phyloP scores from a whole-genome alignment of 2,797 vertebrate species.

The Cygnus olor region DNA sequence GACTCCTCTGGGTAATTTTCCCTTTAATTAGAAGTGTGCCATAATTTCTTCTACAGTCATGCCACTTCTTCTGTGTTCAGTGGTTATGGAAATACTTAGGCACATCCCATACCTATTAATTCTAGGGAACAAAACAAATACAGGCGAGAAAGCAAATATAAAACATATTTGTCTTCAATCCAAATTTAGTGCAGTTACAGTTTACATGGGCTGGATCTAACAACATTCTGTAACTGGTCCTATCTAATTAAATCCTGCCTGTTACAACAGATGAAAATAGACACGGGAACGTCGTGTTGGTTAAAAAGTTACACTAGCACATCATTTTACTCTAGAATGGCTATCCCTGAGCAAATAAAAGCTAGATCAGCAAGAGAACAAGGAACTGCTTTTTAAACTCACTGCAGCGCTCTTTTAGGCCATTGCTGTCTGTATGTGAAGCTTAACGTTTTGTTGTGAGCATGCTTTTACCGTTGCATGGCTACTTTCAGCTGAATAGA shows the following conservation, averaged over 20 bases:
- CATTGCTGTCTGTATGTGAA: neutral
- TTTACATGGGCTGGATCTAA: neutral
- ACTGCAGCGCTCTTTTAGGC: neutral
- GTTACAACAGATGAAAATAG: neutral
- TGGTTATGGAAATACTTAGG: neutral
- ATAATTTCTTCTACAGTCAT: neutral
- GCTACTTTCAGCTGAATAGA: neutral
- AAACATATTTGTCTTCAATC: neutral
- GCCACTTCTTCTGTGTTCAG: neutral
- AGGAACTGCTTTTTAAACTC: neutral
- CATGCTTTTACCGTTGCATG: neutral
- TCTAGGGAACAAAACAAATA: conserved; percentile 14
- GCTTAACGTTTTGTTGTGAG: neutral
- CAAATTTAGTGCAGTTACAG: neutral
- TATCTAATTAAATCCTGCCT: neutral
- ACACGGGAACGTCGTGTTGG: neutral
- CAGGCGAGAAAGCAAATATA: neutral
- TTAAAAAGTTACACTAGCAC: neutral
- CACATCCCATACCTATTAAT: neutral
- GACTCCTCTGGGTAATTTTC: neutral
- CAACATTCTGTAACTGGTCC: neutral
- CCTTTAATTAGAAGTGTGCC: neutral
- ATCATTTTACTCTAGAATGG: neutral
- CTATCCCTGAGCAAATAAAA: neutral
- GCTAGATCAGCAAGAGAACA: neutral